A percentile compares a stretch with the other conserved stretches of the same genome.
phyloP scores from a whole-genome alignment of 53 echinoderm and acorn worm species.

The Echinometra lucunter region DNA sequence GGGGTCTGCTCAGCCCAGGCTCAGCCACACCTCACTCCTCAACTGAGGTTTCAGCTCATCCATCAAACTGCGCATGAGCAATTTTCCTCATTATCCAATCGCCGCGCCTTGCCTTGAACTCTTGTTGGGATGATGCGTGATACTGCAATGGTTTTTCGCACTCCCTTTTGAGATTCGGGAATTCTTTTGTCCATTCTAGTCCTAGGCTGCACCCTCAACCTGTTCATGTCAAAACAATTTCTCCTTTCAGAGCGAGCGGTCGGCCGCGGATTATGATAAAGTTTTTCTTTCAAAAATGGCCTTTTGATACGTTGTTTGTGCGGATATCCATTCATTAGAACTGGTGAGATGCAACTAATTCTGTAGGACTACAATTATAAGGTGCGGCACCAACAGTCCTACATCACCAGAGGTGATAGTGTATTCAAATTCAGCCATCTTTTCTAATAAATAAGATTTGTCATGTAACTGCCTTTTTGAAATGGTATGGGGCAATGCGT shows the following conservation, averaged over 20 bases:
- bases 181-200: not conserved
- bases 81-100: not conserved
- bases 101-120: not conserved
- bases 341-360: not conserved
- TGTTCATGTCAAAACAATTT: conserved; percentile 7
- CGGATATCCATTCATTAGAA: not conserved
- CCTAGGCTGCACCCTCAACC: not conserved
- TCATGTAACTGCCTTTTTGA: not conserved
- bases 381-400: not conserved
- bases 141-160: not conserved
- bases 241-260: not conserved
- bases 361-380: not conserved
- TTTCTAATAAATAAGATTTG: not conserved
- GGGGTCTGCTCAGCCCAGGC: not conserved
- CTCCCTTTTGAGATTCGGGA: not conserved
- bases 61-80: not conserved
- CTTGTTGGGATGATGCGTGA: not conserved
- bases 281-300: not conserved
- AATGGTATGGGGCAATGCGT: no score
- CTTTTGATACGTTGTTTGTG: not conserved
- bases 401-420: not conserved
- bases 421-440: not conserved
- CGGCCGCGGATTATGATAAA: not conserved
- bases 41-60: not conserved
- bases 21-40: not conserved